Base-by-base conservation (phyloP, 2,797 vertebrate species). In the Phataginus tetradactyla region DNA sequence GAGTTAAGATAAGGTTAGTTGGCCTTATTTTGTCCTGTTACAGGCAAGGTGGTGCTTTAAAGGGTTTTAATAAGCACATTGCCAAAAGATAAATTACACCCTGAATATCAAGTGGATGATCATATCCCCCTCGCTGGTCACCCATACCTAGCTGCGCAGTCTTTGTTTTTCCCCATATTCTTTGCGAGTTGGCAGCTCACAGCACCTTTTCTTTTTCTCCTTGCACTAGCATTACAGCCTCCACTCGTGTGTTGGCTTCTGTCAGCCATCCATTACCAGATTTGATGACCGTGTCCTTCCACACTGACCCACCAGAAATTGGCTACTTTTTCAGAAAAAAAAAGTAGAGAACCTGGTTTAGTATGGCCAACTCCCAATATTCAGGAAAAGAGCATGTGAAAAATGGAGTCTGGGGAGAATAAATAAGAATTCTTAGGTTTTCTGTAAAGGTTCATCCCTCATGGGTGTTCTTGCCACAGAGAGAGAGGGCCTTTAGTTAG, bases 391-490 rank as follows among this genome's bases (percentile, higher is more conserved):
- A 86, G 37, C 20, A 37, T 77, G 55, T 77, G 42, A 96, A 79
- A 42, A 55, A 59, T 64, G 21, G 59, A 89, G 77, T 27, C 49
- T 81, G 29, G 61, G 57, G 23, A 86, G 86, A 84, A 42, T 42
- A 66, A 79, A 7, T 25, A 63, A 21, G 4, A 78, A 63, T 90
- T 68, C 49, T 45, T 87, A 75, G 42, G 42, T 72, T 90, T 95
- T 69, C 55, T 81, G 55, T 29, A 53, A 59, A 94, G 86, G 34
- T 15, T 91, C 51, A 2, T 74, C 75, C 86, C 90, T 86, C 64
- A 18, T 59, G 93, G 90, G 74, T 95, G 42, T 91, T 87, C 86
- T 74, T 86, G 74, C 84, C 53, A 77, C 77, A 53, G 7, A 37
- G 45, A 61, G 61, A 39, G 34, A 25, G 53, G 77, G 45, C 42